These are phyloP conservation scores for Dryas iulia DNA, from an alignment of 1,140 invertebrate genomes.

Conservation along the genomic window DNA sequence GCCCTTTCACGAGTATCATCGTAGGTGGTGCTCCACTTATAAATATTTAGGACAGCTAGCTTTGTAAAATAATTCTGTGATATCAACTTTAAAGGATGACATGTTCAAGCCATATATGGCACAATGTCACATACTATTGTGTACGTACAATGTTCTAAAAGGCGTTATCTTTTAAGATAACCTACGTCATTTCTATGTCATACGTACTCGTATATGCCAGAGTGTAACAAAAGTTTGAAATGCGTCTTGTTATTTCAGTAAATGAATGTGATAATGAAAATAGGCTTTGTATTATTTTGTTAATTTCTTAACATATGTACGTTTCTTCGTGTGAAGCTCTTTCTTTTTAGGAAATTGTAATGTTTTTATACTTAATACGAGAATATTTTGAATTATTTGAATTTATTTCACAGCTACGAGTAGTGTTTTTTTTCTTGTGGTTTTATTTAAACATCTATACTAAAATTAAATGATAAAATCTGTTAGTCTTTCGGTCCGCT, in stretches of 20 bases:
- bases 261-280: not conserved
- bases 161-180: conserved; percentile 11
- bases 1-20: not conserved
- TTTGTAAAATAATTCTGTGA: not conserved
- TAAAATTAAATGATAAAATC: no score
- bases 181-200: conserved; percentile 12
- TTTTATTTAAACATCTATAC: no score
- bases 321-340: no score
- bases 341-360: no score
- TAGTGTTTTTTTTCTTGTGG: no score
- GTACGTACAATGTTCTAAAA: not conserved
- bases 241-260: not conserved
- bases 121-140: not conserved
- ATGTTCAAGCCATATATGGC: not conserved
- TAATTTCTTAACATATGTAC: not conserved
- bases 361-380: no score
- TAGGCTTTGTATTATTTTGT: not conserved
- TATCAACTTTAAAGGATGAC: not conserved
- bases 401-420: no score
- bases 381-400: no score
- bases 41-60: not conserved
- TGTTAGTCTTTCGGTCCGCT: no score
- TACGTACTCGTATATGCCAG: not conserved
- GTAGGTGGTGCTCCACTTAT: not conserved
- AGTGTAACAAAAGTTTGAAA: not conserved